These are phyloP conservation scores for Ophonus ardosiacus DNA, from an alignment of 2,888 invertebrate species.

Conservation along the genomic window DNA sequence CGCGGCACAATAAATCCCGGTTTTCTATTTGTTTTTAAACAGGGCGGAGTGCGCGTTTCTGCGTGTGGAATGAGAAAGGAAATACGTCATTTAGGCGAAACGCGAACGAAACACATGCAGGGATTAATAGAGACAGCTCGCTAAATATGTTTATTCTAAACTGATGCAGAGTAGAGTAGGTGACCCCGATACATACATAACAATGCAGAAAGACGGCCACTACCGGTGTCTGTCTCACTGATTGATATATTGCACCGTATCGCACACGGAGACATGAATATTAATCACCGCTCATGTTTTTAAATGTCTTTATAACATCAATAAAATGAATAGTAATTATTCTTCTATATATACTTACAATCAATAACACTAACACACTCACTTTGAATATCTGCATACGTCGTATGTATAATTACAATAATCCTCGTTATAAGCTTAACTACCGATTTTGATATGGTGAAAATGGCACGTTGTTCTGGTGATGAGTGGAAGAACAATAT, in stretches of 20 bases:
- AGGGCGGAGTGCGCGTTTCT: constrained; percentile 12
- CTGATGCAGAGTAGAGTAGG: constrained; percentile 8
- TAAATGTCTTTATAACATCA: constrained; percentile 42
- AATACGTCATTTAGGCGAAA: constrained; percentile 49
- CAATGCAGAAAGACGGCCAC: constrained; percentile 34
- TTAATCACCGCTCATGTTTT: constrained; percentile 33
- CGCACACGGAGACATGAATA: constrained; percentile 23
- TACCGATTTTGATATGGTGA: too few relatives aligned
- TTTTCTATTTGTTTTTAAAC: constrained; percentile 54
- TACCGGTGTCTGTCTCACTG: constrained; percentile 18
- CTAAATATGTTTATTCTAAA: constrained; percentile 48
- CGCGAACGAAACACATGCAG: constrained; percentile 18
- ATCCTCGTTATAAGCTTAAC: too few relatives aligned
- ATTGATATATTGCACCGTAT: constrained; percentile 27
- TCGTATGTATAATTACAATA: too few relatives aligned
- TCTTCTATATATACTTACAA: neutral
- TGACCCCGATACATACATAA: constrained; percentile 44
- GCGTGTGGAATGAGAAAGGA: constrained; percentile 53
- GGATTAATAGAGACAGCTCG: constrained; percentile 44
- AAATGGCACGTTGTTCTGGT: too few relatives aligned
- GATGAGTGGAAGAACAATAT: too few relatives aligned
- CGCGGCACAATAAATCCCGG: constrained; percentile 51
- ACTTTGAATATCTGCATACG: neutral
- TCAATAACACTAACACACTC: neutral
- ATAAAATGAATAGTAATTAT: constrained; percentile 23